Conservation (phyloP, 92 coral and sea anemone genomes). For the Hydrozoanthus gracilis region DNA sequence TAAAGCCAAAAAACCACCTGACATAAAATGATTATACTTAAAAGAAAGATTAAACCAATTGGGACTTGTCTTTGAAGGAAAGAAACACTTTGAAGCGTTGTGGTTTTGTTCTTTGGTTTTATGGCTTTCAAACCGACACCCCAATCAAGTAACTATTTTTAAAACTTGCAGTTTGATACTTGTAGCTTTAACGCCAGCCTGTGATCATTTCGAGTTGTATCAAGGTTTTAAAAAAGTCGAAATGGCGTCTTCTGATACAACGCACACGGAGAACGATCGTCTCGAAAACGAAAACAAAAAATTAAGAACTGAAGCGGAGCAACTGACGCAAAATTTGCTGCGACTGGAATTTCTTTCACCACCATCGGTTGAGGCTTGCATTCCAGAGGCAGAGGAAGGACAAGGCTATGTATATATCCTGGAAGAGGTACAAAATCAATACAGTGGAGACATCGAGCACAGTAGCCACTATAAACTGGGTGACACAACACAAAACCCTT, state of each 20-base stretch:
- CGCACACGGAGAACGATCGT: background rate
- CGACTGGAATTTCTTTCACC: constrained; percentile 30
- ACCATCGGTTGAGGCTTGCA: background rate
- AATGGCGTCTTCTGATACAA: background rate
- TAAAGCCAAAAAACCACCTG: too few species aligned
- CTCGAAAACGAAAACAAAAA: constrained; percentile 9
- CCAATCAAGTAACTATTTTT: too few species aligned
- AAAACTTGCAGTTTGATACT: background rate
- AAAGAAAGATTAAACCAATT: too few species aligned
- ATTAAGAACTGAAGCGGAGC: background rate
- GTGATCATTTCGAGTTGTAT: too few species aligned
- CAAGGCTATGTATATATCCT: constrained; percentile 20
- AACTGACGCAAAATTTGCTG: background rate
- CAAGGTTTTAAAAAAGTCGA: background rate
- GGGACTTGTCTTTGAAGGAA: too few species aligned
- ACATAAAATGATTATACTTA: too few species aligned
- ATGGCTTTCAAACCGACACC: too few species aligned
- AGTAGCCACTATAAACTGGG: constrained; percentile 21
- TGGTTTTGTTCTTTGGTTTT: too few species aligned
- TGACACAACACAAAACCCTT: constrained; percentile 2
- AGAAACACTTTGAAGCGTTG: too few species aligned
- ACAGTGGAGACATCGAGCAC: background rate
- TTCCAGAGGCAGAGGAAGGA: background rate
- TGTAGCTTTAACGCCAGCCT: background rate
- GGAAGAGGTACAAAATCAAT: background rate